These are phyloP conservation scores for Agrochola circellaris DNA, from an alignment of 2,888 invertebrate genomes.

Conservation along the genomic window DNA sequence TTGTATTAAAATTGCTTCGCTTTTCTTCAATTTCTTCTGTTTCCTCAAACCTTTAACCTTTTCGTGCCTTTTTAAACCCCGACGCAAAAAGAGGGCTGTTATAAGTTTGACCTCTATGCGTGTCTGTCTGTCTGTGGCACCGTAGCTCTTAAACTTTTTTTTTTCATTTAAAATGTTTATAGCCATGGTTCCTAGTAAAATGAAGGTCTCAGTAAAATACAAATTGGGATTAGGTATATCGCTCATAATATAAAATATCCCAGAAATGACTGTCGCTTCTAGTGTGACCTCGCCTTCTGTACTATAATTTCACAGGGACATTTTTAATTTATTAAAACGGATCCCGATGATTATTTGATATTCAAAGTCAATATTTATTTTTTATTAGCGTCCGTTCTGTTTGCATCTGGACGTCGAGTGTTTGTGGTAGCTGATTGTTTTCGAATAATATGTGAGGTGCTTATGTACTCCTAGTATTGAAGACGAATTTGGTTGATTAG, in stretches of 20 bases:
- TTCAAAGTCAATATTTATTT: slow-evolving; percentile 84
- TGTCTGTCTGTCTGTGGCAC: too few species aligned
- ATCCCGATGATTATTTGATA: slow-evolving; percentile 81
- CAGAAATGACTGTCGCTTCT: slow-evolving; percentile 28
- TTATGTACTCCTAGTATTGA: slow-evolving; percentile 9
- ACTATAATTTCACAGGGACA: slow-evolving; percentile 80
- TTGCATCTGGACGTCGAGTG: slow-evolving; percentile 63
- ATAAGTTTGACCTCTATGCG: too few species aligned
- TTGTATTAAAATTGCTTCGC: too few species aligned
- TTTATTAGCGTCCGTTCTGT: slow-evolving; percentile 78
- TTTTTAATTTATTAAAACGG: slow-evolving; percentile 86
- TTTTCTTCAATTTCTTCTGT: too few species aligned
- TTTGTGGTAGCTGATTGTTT: slow-evolving; percentile 45
- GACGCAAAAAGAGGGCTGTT: too few species aligned
- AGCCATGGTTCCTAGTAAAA: too few species aligned
- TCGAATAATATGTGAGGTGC: slow-evolving; percentile 24
- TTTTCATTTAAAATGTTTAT: too few species aligned
- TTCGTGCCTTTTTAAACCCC: too few species aligned
- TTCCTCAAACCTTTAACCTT: too few species aligned
- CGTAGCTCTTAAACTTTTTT: too few species aligned
- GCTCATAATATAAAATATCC: background rate
- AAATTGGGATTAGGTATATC: background rate
- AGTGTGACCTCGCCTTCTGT: slow-evolving; percentile 67
- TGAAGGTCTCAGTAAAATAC: background rate
- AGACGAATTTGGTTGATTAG: slow-evolving; percentile 27